phyloP scores from a whole-genome alignment of 2,797 vertebrate species.

The Allobates femoralis region DNA sequence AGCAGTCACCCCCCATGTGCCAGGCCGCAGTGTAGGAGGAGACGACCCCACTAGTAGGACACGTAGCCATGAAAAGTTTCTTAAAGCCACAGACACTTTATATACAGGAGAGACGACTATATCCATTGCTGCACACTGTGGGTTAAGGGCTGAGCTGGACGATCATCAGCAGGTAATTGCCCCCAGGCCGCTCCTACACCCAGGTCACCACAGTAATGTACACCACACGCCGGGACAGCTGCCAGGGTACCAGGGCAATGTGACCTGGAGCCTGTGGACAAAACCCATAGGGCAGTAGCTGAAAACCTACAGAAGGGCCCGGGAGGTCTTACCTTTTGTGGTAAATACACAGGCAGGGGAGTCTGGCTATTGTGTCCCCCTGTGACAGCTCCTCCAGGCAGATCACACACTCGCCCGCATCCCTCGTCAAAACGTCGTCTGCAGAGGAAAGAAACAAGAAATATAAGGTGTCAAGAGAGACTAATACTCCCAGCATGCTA shows the following conservation, averaged over 20 bases:
- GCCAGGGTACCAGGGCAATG: slow-evolving; percentile 41
- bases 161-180: not conserved
- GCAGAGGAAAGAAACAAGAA: slow-evolving; percentile 56
- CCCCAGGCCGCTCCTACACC: not conserved
- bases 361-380: slow-evolving; percentile 96
- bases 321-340: slow-evolving; percentile 89
- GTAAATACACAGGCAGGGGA: slow-evolving; percentile 99
- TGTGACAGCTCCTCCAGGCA: slow-evolving; percentile 98
- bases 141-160: not conserved
- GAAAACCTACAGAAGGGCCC: not conserved
- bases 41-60: too few relatives aligned
- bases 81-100: too few relatives aligned
- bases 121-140: not conserved
- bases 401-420: slow-evolving; percentile 97
- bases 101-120: too few relatives aligned
- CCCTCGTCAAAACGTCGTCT: slow-evolving; percentile 97
- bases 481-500: too few relatives aligned
- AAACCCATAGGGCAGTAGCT: not conserved
- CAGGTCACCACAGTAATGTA: slow-evolving; percentile 45
- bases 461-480: not conserved
- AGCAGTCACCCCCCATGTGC: too few relatives aligned
- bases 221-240: not conserved
- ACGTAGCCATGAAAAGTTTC: too few relatives aligned
- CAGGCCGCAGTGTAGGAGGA: too few relatives aligned
- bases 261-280: not conserved